A percentile compares a stretch with the other conserved stretches of the same genome.
phyloP scores from a whole-genome alignment of 2,888 invertebrate species.

The Erannis defoliaria region DNA sequence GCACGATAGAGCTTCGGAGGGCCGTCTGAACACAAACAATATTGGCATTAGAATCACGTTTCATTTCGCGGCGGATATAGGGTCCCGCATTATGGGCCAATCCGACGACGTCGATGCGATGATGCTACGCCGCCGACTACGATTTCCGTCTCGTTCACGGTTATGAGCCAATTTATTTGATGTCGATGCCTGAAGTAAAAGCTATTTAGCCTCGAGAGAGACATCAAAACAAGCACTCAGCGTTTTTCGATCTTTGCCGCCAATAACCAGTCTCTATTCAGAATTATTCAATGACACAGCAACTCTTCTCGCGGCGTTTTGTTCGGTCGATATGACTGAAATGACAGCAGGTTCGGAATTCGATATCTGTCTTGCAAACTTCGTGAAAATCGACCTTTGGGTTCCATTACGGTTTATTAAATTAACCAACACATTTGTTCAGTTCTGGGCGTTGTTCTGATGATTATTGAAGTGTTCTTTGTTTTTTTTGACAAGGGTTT shows the following conservation, averaged over 20 bases:
- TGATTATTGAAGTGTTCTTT: constrained; percentile 34
- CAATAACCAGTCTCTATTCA: constrained; percentile 43
- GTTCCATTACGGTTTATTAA: constrained; percentile 49
- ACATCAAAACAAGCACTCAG: constrained; percentile 53
- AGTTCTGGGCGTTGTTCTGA: constrained; percentile 42
- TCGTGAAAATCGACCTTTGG: constrained; percentile 45
- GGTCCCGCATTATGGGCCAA: constrained; percentile 71
- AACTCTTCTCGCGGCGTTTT: constrained; percentile 42
- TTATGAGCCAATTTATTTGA: constrained; percentile 64
- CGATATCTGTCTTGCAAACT: constrained; percentile 53
- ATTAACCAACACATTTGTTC: constrained; percentile 50
- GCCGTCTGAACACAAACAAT: constrained; percentile 54
- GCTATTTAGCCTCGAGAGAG: constrained; percentile 52
- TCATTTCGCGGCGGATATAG: constrained; percentile 80
- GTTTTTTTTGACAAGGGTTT: constrained; percentile 4
- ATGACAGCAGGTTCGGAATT: constrained; percentile 48
- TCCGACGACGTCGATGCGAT: constrained; percentile 69
- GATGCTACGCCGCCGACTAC: constrained; percentile 76
- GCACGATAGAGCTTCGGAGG: constrained; percentile 49
- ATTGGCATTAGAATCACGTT: constrained; percentile 77
- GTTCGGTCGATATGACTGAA: constrained; percentile 50
- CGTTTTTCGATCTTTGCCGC: constrained; percentile 43
- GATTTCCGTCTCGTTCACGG: constrained; percentile 72
- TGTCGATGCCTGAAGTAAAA: constrained; percentile 57
- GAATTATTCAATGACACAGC: constrained; percentile 46